Conservation (phyloP, 2,888 invertebrate genomes). For the Colletes collaris region DNA sequence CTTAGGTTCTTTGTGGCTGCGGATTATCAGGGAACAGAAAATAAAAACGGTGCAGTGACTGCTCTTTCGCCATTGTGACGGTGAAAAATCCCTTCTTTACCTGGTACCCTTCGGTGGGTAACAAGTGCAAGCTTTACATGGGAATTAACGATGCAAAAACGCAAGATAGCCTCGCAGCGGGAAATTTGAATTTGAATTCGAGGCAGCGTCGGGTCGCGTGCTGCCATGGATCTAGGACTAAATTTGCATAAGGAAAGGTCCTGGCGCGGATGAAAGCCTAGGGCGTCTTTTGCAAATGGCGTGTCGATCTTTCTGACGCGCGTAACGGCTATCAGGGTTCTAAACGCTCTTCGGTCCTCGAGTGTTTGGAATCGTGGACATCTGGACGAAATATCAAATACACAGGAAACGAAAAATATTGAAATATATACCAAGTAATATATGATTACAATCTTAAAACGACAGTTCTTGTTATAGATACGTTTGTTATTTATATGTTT, state of each 20-base stretch:
- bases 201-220: slow-evolving; percentile 73
- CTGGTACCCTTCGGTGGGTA: slow-evolving; percentile 24
- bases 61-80: slow-evolving; percentile 25
- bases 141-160: slow-evolving; percentile 62
- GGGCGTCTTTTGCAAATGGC: slow-evolving; percentile 40
- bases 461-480: no score
- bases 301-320: slow-evolving; percentile 51
- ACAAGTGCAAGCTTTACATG: slow-evolving; percentile 65
- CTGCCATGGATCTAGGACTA: slow-evolving; percentile 58
- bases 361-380: background rate
- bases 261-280: slow-evolving; percentile 37
- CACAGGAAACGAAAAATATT: no score
- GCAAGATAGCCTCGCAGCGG: slow-evolving; percentile 42
- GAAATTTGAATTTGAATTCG: slow-evolving; percentile 72
- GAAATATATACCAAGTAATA: no score
- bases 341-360: slow-evolving; percentile 42
- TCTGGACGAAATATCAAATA: no score
- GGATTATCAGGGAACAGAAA: slow-evolving; percentile 11
- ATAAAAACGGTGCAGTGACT: slow-evolving; percentile 4
- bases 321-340: slow-evolving; percentile 59
- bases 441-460: no score
- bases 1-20: background rate
- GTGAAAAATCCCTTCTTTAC: slow-evolving; percentile 32
- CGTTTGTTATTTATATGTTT: no score
- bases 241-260: slow-evolving; percentile 65